Conservation (phyloP, 2,797 vertebrate species). For the Champsocephalus esox region DNA sequence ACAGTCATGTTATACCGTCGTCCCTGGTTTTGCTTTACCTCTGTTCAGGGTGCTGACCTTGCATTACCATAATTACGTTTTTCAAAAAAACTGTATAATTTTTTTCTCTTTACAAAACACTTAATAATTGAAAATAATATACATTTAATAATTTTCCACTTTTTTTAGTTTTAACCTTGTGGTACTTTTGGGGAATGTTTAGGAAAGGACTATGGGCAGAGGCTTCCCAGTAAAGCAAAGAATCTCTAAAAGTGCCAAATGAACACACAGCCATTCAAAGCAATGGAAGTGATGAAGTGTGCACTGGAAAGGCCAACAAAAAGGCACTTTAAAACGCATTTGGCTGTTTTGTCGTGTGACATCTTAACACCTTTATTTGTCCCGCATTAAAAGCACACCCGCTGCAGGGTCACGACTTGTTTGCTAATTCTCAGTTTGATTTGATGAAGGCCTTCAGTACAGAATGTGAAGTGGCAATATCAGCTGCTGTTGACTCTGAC, state of each 20-base stretch:
- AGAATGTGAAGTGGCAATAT: no score
- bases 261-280: background rate
- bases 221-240: background rate
- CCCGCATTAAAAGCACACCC: background rate
- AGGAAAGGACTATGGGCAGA: background rate
- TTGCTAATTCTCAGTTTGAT: background rate
- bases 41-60: background rate
- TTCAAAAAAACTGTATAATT: no score
- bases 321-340: background rate
- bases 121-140: background rate
- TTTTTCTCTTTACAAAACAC: background rate
- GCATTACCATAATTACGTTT: background rate
- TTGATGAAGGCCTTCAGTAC: background rate
- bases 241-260: background rate
- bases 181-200: background rate
- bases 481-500: background rate
- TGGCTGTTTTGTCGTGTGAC: background rate
- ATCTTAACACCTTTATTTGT: background rate
- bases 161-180: conserved; percentile 1
- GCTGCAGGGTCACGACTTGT: background rate
- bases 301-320: background rate
- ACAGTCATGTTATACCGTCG: background rate
- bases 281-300: background rate
- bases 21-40: background rate
- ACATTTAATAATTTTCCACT: background rate